phyloP scores from a whole-genome alignment of 30 jellyfish, hydroid and myxozoan genomes.

The Nemopilema nomurai region DNA sequence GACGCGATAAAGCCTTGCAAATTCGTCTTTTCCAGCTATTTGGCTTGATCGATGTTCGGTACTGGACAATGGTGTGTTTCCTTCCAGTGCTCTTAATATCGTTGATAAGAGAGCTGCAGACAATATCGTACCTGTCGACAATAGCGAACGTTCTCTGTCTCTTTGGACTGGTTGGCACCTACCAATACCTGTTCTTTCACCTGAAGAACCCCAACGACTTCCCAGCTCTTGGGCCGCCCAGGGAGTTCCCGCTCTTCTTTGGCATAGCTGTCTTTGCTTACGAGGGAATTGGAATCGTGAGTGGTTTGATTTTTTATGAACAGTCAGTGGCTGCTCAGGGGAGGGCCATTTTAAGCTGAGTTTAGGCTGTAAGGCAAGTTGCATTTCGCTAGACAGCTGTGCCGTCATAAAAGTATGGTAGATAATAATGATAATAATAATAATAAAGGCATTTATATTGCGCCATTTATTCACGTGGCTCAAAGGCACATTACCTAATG shows the following conservation, averaged over 20 bases:
- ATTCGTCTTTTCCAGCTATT: conserved; percentile 69
- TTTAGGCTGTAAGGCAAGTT: no score
- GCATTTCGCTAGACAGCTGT: no score
- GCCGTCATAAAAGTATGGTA: no score
- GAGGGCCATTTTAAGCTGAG: no score
- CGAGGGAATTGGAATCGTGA: conserved; percentile 99
- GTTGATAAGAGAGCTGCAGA: conserved; percentile 77
- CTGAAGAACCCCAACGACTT: conserved; percentile 87
- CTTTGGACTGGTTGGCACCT: conserved; percentile 93
- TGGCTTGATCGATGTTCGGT: conserved; percentile 93
- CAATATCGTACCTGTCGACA: conserved; percentile 90
- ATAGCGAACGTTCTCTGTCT: conserved; percentile 86
- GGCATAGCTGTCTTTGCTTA: conserved; percentile 98
- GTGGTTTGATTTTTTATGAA: no score
- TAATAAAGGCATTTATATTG: no score
- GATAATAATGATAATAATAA: no score
- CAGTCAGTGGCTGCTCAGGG: no score
- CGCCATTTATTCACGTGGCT: no score
- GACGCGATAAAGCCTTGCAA: no score
- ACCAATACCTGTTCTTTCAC: conserved; percentile 80
- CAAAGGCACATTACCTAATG: no score
- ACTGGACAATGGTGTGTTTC: conserved; percentile 84
- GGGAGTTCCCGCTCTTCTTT: conserved; percentile 93
- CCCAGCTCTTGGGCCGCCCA: conserved; percentile 79
- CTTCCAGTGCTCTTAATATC: conserved; percentile 80